phyloP scores from a whole-genome alignment of 2,113 vertebrate genomes.

The Strix aluco region DNA sequence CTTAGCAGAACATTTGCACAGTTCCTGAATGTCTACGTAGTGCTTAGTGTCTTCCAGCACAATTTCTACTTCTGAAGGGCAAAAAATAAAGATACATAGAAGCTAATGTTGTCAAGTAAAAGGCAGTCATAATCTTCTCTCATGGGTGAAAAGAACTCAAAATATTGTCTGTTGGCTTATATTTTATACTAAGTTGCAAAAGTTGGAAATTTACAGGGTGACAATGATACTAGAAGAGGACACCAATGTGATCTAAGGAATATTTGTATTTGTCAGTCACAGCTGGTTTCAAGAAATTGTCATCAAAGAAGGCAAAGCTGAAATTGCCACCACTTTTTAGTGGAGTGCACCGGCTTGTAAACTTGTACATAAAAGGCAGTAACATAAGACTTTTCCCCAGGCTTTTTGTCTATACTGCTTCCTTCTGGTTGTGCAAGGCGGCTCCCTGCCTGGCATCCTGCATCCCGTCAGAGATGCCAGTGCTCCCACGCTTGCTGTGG shows the following conservation, averaged over 20 bases:
- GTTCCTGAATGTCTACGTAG: not conserved
- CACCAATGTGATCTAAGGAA: not conserved
- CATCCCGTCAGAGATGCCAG: accelerated
- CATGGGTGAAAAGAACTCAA: not conserved
- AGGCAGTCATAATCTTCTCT: not conserved
- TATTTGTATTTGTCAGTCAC: not conserved
- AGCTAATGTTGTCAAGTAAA: not conserved
- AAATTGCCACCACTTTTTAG: not conserved
- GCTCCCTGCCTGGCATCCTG: not conserved
- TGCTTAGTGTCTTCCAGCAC: not conserved
- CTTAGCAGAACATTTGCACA: not conserved
- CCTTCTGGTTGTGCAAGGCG: not conserved
- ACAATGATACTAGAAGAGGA: not conserved
- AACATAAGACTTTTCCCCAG: not conserved
- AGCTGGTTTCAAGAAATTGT: not conserved
- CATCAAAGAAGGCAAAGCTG: not conserved
- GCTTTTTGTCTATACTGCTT: not conserved
- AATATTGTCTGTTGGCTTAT: not conserved
- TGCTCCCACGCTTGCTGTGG: accelerated
- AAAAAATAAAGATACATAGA: not conserved
- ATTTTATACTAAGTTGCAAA: not conserved
- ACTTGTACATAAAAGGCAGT: not conserved
- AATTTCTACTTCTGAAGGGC: not conserved
- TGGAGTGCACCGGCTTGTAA: not conserved
- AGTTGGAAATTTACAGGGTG: not conserved